phyloP scores from a whole-genome alignment of 2,113 vertebrate species.

The Cololabis saira region DNA sequence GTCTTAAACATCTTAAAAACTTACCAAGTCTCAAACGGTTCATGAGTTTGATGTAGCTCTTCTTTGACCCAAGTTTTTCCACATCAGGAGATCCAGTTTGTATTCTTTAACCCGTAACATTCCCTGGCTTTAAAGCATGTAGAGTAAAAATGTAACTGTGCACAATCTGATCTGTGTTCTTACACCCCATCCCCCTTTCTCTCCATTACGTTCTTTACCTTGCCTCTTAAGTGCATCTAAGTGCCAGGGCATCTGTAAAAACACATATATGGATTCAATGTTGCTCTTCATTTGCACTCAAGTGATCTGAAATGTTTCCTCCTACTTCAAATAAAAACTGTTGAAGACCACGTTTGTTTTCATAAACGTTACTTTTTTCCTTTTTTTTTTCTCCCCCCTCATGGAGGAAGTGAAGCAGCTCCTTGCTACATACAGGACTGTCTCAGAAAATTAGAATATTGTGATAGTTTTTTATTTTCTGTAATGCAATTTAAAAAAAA shows the following conservation, averaged over 20 bases:
- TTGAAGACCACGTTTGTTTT: slow-evolving; percentile 62
- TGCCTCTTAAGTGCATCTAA: slow-evolving; percentile 68
- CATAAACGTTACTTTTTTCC: slow-evolving; percentile 8
- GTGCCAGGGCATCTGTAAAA: slow-evolving; percentile 81
- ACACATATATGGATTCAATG: slow-evolving; percentile 76
- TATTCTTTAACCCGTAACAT: slow-evolving; percentile 67
- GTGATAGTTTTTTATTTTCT: too few species aligned
- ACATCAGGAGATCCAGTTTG: slow-evolving; percentile 31
- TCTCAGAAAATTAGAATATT: too few species aligned
- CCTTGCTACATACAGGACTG: too few species aligned
- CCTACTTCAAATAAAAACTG: slow-evolving; percentile 79
- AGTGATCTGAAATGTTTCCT: slow-evolving; percentile 75
- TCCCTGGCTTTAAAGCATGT: slow-evolving; percentile 73
- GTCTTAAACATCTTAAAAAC: slow-evolving; percentile 22
- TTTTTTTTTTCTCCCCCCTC: too few species aligned
- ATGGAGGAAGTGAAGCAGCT: too few species aligned
- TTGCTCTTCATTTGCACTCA: slow-evolving; percentile 77
- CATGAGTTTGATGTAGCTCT: slow-evolving; percentile 49
- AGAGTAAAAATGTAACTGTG: slow-evolving; percentile 67
- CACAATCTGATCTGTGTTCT: slow-evolving; percentile 61
- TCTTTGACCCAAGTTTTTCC: slow-evolving; percentile 30
- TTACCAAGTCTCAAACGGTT: slow-evolving; percentile 54
- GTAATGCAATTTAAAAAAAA: too few species aligned
- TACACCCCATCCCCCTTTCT: slow-evolving; percentile 48
- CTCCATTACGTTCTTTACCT: slow-evolving; percentile 62